phyloP scores from a whole-genome alignment of 2,888 invertebrate species.

The Trachelus troglodyta region DNA sequence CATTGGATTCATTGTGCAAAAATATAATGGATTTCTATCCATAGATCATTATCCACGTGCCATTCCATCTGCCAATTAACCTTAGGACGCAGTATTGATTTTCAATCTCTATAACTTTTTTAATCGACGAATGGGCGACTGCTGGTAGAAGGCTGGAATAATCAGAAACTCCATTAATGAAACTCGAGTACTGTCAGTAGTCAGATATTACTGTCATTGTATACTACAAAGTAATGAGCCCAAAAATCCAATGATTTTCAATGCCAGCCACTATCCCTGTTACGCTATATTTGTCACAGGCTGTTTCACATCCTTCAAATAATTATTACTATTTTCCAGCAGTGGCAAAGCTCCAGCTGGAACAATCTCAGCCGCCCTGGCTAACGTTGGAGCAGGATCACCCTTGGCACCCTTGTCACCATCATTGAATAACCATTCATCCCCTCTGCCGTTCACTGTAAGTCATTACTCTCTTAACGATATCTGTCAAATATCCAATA shows the following conservation, averaged over 20 bases:
- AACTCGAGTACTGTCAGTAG: not conserved
- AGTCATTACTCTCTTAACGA: conserved; percentile 51
- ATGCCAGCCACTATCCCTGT: not conserved
- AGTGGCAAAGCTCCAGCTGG: conserved; percentile 78
- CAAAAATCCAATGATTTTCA: not conserved
- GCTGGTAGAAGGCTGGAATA: not conserved
- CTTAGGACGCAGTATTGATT: not conserved
- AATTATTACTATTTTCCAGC: conserved; percentile 61
- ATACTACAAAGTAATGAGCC: not conserved
- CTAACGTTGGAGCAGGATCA: conserved; percentile 64
- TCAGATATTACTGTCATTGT: not conserved
- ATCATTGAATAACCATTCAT: conserved; percentile 72
- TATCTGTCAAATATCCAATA: conserved; percentile 6
- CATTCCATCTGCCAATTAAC: not conserved
- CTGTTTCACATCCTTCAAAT: not conserved
- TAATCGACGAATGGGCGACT: not conserved
- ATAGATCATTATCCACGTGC: not conserved
- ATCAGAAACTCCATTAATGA: not conserved
- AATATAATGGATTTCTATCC: conserved; percentile 15
- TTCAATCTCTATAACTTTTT: not conserved
- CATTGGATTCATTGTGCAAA: not conserved
- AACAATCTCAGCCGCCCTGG: conserved; percentile 80
- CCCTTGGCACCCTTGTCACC: conserved; percentile 72
- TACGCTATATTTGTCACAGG: not conserved
- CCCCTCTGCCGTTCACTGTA: conserved; percentile 76